Conservation (phyloP, 2,113 vertebrate genomes). For the Macquaria australasica region DNA sequence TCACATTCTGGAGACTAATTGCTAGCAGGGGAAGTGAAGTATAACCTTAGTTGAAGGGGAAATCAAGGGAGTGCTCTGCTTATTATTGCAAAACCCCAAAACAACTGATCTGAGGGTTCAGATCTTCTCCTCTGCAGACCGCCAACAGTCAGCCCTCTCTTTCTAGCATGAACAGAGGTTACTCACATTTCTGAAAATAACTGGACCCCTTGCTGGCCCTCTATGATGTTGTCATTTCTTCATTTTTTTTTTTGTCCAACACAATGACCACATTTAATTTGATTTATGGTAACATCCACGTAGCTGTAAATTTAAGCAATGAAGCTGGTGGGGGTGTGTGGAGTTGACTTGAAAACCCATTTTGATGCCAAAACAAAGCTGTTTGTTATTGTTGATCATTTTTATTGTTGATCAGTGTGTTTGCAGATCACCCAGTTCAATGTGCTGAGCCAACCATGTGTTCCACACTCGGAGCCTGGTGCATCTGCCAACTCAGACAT, state of each 20-base stretch:
- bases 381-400: constrained; percentile 54
- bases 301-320: constrained; percentile 3
- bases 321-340: background rate
- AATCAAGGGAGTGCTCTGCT: constrained; percentile 63
- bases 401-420: constrained; percentile 57
- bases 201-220: constrained; percentile 16
- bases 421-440: constrained; percentile 48
- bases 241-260: constrained; percentile 13
- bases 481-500: constrained; percentile 54
- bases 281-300: constrained; percentile 19
- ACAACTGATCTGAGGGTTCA: constrained; percentile 65
- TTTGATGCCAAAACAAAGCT: constrained; percentile 32
- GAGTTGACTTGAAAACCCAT: constrained; percentile 21
- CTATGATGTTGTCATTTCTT: constrained; percentile 2
- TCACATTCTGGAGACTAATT: constrained; percentile 80
- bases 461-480: constrained; percentile 39
- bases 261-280: constrained; percentile 23
- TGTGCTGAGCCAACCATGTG: constrained; percentile 58
- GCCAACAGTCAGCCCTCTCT: constrained; percentile 25
- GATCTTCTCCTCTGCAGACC: constrained; percentile 32
- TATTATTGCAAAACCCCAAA: constrained; percentile 71
- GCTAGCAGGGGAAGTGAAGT: constrained; percentile 77
- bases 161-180: constrained; percentile 18
- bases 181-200: constrained; percentile 52
- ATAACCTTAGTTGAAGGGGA: constrained; percentile 64